phyloP scores from a whole-genome alignment of 1,140 invertebrate species.

The Brachionus rotundiformis region DNA sequence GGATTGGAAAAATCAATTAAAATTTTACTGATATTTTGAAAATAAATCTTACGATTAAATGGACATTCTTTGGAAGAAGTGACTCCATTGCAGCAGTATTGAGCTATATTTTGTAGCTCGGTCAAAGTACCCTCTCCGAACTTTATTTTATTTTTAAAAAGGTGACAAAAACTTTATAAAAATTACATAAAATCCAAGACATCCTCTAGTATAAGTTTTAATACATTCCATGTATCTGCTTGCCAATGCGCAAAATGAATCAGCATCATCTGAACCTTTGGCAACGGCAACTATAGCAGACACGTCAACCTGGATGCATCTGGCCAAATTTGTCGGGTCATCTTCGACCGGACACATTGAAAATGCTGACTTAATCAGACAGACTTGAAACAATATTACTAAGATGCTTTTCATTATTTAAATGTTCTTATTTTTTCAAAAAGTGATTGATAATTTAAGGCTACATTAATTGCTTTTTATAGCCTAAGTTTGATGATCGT shows the following conservation, averaged over 20 bases:
- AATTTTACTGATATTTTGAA: background rate
- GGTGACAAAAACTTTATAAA: too few species aligned
- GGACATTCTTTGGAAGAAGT: conserved; percentile 44
- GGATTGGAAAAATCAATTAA: background rate
- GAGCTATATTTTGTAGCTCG: conserved; percentile 48
- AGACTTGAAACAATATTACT: background rate
- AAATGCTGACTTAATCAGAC: background rate
- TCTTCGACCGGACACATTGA: conserved; percentile 50
- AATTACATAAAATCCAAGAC: conserved; percentile 49
- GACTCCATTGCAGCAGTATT: conserved; percentile 41
- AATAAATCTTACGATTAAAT: conserved; percentile 31
- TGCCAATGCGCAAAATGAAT: conserved; percentile 48
- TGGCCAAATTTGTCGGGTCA: conserved; percentile 44
- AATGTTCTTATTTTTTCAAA: conserved; percentile 24
- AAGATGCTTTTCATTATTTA: background rate
- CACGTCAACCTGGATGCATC: conserved; percentile 50
- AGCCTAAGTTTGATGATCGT: background rate
- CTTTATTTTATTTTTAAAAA: conserved; percentile 8
- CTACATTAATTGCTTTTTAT: background rate
- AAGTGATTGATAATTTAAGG: background rate
- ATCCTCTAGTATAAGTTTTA: conserved; percentile 45
- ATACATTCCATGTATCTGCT: conserved; percentile 50
- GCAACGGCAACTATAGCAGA: conserved; percentile 38
- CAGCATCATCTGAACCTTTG: conserved; percentile 21
- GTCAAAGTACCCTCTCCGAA: conserved; percentile 42